A percentile compares a stretch with the other conserved stretches of the same genome.
phyloP scores from a whole-genome alignment of 2,888 invertebrate species.

The Epirrhoe alternata region DNA sequence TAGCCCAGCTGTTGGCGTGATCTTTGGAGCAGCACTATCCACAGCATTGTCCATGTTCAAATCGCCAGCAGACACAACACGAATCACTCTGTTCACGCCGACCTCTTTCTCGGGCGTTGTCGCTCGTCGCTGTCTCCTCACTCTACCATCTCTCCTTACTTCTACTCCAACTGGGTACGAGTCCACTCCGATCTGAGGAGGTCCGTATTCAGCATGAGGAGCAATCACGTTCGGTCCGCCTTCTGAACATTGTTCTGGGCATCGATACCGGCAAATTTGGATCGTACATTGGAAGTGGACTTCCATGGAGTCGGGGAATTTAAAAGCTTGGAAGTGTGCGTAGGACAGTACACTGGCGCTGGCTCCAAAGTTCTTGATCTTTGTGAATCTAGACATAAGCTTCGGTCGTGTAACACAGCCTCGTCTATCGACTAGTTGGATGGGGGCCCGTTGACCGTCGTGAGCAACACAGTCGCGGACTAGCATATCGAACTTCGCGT shows the following conservation, averaged over 20 bases:
- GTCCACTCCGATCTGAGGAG: slow-evolving; percentile 83
- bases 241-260: slow-evolving; percentile 96
- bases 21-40: slow-evolving; percentile 84
- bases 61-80: slow-evolving; percentile 96
- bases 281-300: slow-evolving; percentile 98
- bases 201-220: slow-evolving; percentile 89
- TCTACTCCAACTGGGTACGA: slow-evolving; percentile 86
- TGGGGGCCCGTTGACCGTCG: slow-evolving; percentile 96
- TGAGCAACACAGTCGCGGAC: slow-evolving; percentile 97
- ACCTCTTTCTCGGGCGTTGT: slow-evolving; percentile 90
- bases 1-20: slow-evolving; percentile 88
- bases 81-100: slow-evolving; percentile 94
- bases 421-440: slow-evolving; percentile 95
- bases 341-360: slow-evolving; percentile 96
- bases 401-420: slow-evolving; percentile 97
- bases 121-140: slow-evolving; percentile 87
- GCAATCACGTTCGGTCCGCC: slow-evolving; percentile 78
- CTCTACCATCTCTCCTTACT: slow-evolving; percentile 89
- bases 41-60: slow-evolving; percentile 92
- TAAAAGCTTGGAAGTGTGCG: slow-evolving; percentile 97
- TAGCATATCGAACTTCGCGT: slow-evolving; percentile 97
- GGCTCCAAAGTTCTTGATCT: slow-evolving; percentile 97
- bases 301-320: slow-evolving; percentile 98
- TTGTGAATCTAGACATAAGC: slow-evolving; percentile 96
- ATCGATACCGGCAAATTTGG: slow-evolving; percentile 96